Evolutionary conservation across 2,113 vertebrate genomes (phyloP), one percentile per base, ranked within the genome.

Genomic region (Xiphias gladius): DNA sequence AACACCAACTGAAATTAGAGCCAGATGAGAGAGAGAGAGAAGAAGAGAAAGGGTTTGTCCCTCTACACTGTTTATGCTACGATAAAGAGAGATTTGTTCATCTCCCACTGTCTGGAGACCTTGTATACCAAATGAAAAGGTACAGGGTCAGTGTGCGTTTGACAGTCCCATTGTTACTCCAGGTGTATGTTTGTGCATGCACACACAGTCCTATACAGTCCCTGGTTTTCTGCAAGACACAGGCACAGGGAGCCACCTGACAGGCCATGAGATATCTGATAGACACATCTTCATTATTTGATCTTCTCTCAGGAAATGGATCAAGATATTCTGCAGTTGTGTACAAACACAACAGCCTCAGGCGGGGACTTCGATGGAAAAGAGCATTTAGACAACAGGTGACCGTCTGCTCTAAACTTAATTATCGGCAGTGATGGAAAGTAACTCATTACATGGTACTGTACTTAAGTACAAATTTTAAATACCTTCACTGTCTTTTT

Each of bases 261-360:
- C 67, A 86, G 74, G 46, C 70, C 68, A 69, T 2, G 5, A 67
- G 46, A 54, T 88, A 90, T 89, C 88, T 76, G 20, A 54, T 67
- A 68, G 70, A 72, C 67, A 39, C 71, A 91, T 90, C 88, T 90
- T 76, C 43, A 41, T 87, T 74, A 92, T 92, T 88, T 67, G 58
- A 92, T 90, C 65, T 87, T 39, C 79, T 83, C 66, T 73, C 76
- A 57, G 86, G 73, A 91, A 85, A 92, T 86, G 91, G 84, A 24
- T 50, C 9, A 2, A 68, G 86, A 72, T 82, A 78, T 87, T 82
- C 70, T 87, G 65, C 20, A 69, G 58, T 86, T 77, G 65, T 79
- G 57, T 55, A 55, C 37, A 64, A 68, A 85, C 37, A 76, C 57
- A 62, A 85, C 58, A 26, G 88, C 92, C 88, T 66, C 26, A 30